These are phyloP conservation scores for Caenorhabditis sp. DNA, from an alignment of 2,888 invertebrate species.

Conservation along the genomic window DNA sequence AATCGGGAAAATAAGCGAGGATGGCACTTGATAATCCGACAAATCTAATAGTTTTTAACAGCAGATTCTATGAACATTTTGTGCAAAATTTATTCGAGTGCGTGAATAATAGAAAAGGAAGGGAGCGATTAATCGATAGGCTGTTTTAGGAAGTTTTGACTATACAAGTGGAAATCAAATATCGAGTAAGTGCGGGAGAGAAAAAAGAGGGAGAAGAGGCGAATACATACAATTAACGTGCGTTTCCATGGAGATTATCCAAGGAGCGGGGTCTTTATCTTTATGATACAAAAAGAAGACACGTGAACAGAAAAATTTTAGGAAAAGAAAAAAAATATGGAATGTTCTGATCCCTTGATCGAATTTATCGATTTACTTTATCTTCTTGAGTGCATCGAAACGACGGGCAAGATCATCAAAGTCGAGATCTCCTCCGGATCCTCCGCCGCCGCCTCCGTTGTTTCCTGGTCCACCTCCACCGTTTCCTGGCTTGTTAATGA, in stretches of 20 bases:
- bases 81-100: slow-evolving; percentile 36
- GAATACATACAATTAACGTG: background rate
- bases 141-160: slow-evolving; percentile 22
- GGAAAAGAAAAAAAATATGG: background rate
- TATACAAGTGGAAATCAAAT: slow-evolving; percentile 22
- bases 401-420: slow-evolving; percentile 79
- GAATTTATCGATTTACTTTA: slow-evolving; percentile 34
- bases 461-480: slow-evolving; percentile 36
- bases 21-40: slow-evolving; percentile 28
- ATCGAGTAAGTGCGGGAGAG: no score
- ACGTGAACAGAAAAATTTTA: slow-evolving; percentile 24
- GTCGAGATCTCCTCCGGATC: slow-evolving; percentile 67
- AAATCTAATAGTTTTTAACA: background rate
- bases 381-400: slow-evolving; percentile 79
- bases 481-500: slow-evolving; percentile 46
- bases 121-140: background rate
- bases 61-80: background rate
- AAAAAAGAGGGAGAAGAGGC: background rate
- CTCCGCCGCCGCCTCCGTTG: slow-evolving; percentile 36
- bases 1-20: slow-evolving; percentile 17
- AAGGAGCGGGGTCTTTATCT: slow-evolving; percentile 11
- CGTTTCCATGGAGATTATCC: background rate
- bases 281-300: slow-evolving; percentile 52
- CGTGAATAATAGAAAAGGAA: background rate
- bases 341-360: background rate